Evolutionary conservation across 2,113 vertebrate species (phyloP).

Genomic region (Boleophthalmus pectinirostris): DNA sequence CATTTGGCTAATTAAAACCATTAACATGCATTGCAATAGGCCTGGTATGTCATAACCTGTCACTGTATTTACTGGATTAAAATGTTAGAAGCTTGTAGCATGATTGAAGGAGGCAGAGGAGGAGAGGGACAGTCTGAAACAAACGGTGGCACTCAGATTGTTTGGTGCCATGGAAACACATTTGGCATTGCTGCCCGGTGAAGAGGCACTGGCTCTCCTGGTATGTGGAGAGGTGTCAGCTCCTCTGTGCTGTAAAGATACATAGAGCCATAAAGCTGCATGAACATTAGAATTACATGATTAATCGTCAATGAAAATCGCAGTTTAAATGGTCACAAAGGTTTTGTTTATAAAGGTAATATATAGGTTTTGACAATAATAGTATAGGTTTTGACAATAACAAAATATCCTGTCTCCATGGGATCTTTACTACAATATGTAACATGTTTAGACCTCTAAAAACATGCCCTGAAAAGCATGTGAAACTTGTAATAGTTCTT

Average conservation of each 20-base stretch:
- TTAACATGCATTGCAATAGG: not conserved
- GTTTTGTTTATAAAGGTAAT: too few species aligned
- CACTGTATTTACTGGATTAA: not conserved
- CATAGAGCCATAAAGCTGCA: slow-evolving; percentile 29
- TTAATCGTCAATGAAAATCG: too few species aligned
- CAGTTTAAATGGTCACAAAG: too few species aligned
- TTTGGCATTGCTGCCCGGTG: slow-evolving; percentile 47
- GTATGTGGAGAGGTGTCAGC: slow-evolving; percentile 57
- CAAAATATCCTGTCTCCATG: too few species aligned
- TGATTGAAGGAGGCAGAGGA: slow-evolving; percentile 17
- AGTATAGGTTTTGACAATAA: too few species aligned
- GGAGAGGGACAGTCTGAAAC: slow-evolving; percentile 19
- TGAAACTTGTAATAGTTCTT: too few species aligned
- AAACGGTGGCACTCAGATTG: slow-evolving; percentile 48
- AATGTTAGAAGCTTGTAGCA: not conserved
- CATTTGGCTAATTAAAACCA: not conserved
- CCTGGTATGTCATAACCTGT: not conserved
- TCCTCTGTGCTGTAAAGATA: slow-evolving; percentile 47
- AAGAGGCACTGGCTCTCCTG: slow-evolving; percentile 52
- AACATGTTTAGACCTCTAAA: too few species aligned
- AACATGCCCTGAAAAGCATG: too few species aligned
- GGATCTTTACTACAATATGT: too few species aligned
- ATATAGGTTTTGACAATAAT: too few species aligned
- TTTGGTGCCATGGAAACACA: slow-evolving; percentile 67
- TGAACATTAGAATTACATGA: not conserved